A percentile compares a stretch with the other conserved stretches of the same genome.
Conservation (phyloP, 2,797 vertebrate genomes). For the Chelon auratus region DNA sequence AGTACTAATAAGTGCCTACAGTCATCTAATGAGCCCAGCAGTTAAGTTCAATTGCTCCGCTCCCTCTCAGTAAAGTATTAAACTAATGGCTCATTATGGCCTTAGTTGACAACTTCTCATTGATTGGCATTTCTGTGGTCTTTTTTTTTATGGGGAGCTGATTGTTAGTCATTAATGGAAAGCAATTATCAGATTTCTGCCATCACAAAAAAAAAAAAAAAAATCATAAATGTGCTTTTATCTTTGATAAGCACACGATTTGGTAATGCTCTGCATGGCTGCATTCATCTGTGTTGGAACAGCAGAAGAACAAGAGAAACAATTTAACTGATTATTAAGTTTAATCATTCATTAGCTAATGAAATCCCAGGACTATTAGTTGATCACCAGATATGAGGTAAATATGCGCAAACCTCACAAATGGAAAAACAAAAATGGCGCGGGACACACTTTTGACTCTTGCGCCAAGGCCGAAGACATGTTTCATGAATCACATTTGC, state of each 20-base stretch:
- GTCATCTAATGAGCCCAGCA: slow-evolving; percentile 33
- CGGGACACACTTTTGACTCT: neutral
- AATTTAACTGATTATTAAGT: neutral
- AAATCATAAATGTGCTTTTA: slow-evolving; percentile 11
- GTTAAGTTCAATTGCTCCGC: slow-evolving; percentile 19
- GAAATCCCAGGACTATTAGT: neutral
- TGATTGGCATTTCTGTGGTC: slow-evolving; percentile 19
- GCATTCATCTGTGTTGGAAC: neutral
- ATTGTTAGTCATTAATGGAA: slow-evolving; percentile 35
- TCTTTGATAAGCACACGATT: neutral
- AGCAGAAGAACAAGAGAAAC: too few species aligned
- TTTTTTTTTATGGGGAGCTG: slow-evolving; percentile 24
- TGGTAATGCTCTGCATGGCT: slow-evolving; percentile 3
- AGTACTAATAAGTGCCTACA: slow-evolving; percentile 22
- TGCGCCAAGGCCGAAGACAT: neutral
- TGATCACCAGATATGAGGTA: neutral
- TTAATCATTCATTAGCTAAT: slow-evolving; percentile 3
- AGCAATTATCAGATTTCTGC: slow-evolving; percentile 13
- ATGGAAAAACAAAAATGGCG: neutral
- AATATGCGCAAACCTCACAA: neutral
- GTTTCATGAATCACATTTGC: neutral
- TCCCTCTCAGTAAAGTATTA: slow-evolving; percentile 19
- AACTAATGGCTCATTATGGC: slow-evolving; percentile 46
- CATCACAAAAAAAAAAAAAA: slow-evolving; percentile 17
- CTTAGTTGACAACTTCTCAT: slow-evolving; percentile 33